A percentile compares a stretch with the other conserved stretches of the same genome.
phyloP scores from a whole-genome alignment of 2,888 invertebrate genomes.

The Aleiodes testaceus region DNA sequence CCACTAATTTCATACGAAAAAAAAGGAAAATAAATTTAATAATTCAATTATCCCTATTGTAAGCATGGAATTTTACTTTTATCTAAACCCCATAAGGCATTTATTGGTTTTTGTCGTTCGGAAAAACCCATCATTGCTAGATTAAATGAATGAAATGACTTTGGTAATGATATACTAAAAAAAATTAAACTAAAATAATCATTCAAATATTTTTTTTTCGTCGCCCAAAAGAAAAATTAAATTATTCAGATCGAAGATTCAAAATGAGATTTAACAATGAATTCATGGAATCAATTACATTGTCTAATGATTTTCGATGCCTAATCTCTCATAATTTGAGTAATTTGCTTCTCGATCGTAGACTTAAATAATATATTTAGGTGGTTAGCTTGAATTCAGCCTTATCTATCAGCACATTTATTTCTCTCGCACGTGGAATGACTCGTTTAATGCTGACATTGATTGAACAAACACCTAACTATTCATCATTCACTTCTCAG shows the following conservation, averaged over 20 bases:
- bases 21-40: background rate
- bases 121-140: background rate
- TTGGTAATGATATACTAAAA: background rate
- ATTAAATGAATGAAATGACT: background rate
- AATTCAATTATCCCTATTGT: slow-evolving; percentile 3
- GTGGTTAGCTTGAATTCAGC: slow-evolving; percentile 12
- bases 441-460: slow-evolving; percentile 7
- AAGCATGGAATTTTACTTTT: slow-evolving; percentile 9
- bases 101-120: slow-evolving; percentile 4
- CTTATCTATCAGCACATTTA: slow-evolving; percentile 13
- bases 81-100: slow-evolving; percentile 17
- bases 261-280: background rate
- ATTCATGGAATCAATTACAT: background rate
- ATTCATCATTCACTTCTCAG: background rate
- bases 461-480: background rate
- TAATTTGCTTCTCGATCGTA: too few relatives aligned
- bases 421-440: slow-evolving; percentile 8
- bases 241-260: too few relatives aligned
- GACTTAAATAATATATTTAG: slow-evolving; percentile 18
- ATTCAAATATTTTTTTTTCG: too few relatives aligned
- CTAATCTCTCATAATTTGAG: background rate
- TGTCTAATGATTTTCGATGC: background rate
- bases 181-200: background rate
- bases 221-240: too few relatives aligned
- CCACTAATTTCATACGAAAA: background rate